Base-by-base conservation (phyloP, 2,113 vertebrate genomes). In the Cranoglanis bouderius region DNA sequence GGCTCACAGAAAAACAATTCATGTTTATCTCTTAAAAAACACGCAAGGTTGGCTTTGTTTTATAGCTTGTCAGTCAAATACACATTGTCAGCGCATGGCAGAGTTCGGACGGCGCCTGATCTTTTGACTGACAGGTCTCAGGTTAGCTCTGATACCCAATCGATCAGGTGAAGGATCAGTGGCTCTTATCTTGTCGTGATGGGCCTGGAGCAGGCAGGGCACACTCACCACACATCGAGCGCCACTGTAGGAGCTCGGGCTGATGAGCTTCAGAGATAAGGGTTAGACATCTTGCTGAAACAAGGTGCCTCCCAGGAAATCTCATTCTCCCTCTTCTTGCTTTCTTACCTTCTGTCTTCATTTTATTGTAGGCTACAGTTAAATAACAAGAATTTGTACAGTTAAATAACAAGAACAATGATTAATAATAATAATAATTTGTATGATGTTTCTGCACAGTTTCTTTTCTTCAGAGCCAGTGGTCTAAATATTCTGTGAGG, bases 151-250 rank as follows among this genome's bases (percentile, higher is more conserved):
- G 82, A 90, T 89, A 83, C 10, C 46, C 85, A 61, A 89, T 93
- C 87, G 81, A 92, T 92, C 63, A n/a, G 57, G 75, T 51, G 63
- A 90, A 87, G 84, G 85, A 92, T 90, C 65, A 87, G 63, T 43
- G 1, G 43, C 55, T 88, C 88, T 92, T 93, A 93, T 92, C 92
- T 93, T 87, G 82, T 91, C 67, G 61, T 77, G 82, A 70, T 75
- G 86, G 84, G 86, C 70, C 57, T 53, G 43, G 84, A 90, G 89
- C 87, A 78, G 87, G 75, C 85, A 40, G 70, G 82, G 49, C 82
- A 84, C 51, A 84, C 82, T 87, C 84, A 86, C 78, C 70, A 72
- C 83, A 65, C 86, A 87, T 89, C 80, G 75, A 88, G 80, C 86
- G 8, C 74, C 57, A 90, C 91, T 90, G 87, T 93, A 70, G 67